Percentiles rank a stretch among this genome's conserved stretches.
phyloP scores from a whole-genome alignment of 2,888 invertebrate genomes.

The Monoplex corrugatus region DNA sequence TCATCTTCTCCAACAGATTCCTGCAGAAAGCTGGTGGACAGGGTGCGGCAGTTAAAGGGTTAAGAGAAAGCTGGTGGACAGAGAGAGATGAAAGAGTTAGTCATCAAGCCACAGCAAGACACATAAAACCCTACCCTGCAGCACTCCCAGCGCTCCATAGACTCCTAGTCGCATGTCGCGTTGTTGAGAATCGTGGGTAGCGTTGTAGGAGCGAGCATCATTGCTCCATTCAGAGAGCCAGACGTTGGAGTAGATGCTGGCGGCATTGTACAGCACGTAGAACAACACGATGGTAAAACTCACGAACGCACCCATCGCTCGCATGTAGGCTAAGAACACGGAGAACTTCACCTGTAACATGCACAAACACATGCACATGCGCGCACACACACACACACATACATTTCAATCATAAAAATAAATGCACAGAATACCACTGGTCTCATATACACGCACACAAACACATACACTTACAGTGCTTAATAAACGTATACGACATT shows the following conservation, averaged over 20 bases:
- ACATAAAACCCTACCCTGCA: conserved; percentile 70
- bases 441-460: too few species aligned
- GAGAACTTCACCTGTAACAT: conserved; percentile 78
- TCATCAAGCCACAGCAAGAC: background rate
- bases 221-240: conserved; percentile 40
- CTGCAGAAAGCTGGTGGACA: too few species aligned
- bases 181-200: background rate
- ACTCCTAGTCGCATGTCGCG: conserved; percentile 74
- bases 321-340: conserved; percentile 78
- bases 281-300: conserved; percentile 72
- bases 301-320: conserved; percentile 73
- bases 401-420: too few species aligned
- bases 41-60: too few species aligned
- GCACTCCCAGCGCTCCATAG: conserved; percentile 81
- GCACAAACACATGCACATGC: too few species aligned
- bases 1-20: too few species aligned
- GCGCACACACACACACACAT: too few species aligned
- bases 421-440: too few species aligned
- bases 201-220: background rate
- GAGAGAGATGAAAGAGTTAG: too few species aligned
- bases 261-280: conserved; percentile 74
- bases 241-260: conserved; percentile 77
- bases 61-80: too few species aligned
- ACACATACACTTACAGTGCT: too few species aligned
- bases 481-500: too few species aligned